Base-by-base conservation (phyloP, 2,113 vertebrate genomes). In the Rhabdomys dilectus region DNA sequence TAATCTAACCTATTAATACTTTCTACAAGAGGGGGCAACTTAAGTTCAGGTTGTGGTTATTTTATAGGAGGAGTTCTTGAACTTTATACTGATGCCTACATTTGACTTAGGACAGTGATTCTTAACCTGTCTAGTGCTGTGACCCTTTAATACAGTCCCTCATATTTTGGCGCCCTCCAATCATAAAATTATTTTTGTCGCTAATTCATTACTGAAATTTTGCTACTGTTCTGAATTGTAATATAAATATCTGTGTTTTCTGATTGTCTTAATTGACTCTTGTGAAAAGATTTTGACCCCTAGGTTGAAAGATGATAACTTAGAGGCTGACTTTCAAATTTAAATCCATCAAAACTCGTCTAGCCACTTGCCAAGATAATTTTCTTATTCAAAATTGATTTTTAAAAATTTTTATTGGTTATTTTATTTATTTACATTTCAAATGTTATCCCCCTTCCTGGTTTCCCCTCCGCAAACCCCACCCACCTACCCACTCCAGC, bases 1-100 rank as follows among this genome's bases (percentile, higher is more conserved):
- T n/a, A n/a, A n/a, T n/a, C n/a, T n/a, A n/a, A n/a, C n/a, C n/a
- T n/a, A n/a, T n/a, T n/a, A n/a, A n/a, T n/a, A n/a, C n/a, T n/a
- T n/a, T 72, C 82, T 97, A 24, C 51, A 96, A 98, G 96, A 97
- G 8, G 60, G 56, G 92, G 80, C 86, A 78, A 6, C 62, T 77
- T 21, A 93, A 94, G 29, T 91, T 97, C 73, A 94, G 78, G 88
- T 85, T 66, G 88, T 95, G 76, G 62, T 7, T 91, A 51, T 96
- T 96, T 97, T 96, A 39, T 93, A 92, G 42, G 76, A 96, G 36
- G 8, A 95, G 84, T 42, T 77, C 97, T 91, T 96, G 48, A 95
- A 39, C 96, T 98, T 97, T 95, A 70, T 97, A 39, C 31, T 87
- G n/a, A 66, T 97, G 24, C 80, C 53, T 73, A 60, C 13, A 86